A percentile compares a stretch with the other conserved stretches of the same genome.
Conservation (phyloP, 2,888 invertebrate genomes). For the Dione vanillae region DNA sequence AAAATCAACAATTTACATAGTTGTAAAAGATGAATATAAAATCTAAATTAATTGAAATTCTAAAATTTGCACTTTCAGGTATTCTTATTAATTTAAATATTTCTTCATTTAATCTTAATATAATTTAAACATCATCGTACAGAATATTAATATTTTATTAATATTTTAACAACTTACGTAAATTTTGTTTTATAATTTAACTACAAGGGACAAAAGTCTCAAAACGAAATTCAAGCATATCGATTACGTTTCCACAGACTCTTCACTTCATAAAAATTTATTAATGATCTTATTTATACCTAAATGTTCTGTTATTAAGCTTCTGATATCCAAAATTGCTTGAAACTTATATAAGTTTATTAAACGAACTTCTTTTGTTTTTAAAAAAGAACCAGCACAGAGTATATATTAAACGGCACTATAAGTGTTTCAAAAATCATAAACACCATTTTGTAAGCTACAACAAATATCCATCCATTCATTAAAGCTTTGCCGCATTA, state of each 20-base stretch:
- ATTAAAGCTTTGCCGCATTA: slow-evolving; percentile 15
- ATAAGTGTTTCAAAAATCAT: slow-evolving; percentile 5
- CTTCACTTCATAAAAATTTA: background rate
- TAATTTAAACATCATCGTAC: too few relatives aligned
- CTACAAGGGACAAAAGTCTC: background rate
- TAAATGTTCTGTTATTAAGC: background rate
- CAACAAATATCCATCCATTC: background rate
- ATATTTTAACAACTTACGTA: background rate
- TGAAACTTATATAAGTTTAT: background rate
- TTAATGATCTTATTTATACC: background rate
- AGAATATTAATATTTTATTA: background rate
- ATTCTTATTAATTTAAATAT: too few relatives aligned
- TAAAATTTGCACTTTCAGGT: too few relatives aligned
- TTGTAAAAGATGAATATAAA: too few relatives aligned
- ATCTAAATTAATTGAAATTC: too few relatives aligned
- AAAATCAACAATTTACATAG: too few relatives aligned
- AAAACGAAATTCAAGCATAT: slow-evolving; percentile 17
- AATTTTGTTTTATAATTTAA: background rate
- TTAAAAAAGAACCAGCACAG: background rate
- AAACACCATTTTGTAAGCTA: slow-evolving; percentile 15
- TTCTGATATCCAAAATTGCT: background rate
- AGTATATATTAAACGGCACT: background rate
- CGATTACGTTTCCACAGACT: background rate
- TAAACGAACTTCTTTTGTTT: background rate
- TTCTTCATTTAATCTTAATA: too few relatives aligned